Base-by-base conservation (phyloP, 2,113 vertebrate genomes). In the Dasypus novemcinctus region DNA sequence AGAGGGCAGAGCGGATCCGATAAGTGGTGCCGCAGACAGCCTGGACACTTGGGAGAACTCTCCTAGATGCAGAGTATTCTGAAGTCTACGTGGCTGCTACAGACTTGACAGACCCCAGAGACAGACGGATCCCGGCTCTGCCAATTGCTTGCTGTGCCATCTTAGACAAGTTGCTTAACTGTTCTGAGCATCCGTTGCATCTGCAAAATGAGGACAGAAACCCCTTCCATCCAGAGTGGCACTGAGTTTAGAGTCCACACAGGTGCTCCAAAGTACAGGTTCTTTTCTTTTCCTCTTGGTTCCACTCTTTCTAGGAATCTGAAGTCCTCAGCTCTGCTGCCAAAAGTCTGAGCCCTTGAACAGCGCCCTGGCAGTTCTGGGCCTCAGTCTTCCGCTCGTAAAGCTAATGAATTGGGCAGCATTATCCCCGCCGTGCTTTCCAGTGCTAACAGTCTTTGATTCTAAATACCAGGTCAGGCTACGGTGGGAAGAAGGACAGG, bases 191-290 rank as follows among this genome's bases (percentile, higher is more conserved):
- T 75, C 18, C n/a, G 20, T 7, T 38, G 38, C 68, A 3, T 64
- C 92, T 78, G 64, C 76, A n/a, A 20, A 38, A 20, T 2, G 13
- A 9, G 71, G 23, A 38, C 14, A 11, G 18, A 59, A 23, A n/a
- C 25, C 33, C 64, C 64, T 25, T 13, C 4, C 11, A 25, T 36
- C 31, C 14, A 5, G 27, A 52, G 15, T 54, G 33, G 54, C 21
- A 18, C 54, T 57, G 54, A 0, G 0, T 36, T 31, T 15, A 17
- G 33, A 2, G 7, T 33, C 2, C 59, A 3, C 4, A 43, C 1
- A 59, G 3, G 5, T 8, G 12, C 27, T 64, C 25, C 1, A 2
- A 25, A 66, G 3, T 23, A 12, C 0, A 0, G 14, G 36, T n/a
- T 52, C 57, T n/a, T 41, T 64, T 20, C 9, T 31, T 20, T 43